Evolutionary conservation across 1,140 invertebrate species (phyloP).

Genomic region (Mylabris phalerata): DNA sequence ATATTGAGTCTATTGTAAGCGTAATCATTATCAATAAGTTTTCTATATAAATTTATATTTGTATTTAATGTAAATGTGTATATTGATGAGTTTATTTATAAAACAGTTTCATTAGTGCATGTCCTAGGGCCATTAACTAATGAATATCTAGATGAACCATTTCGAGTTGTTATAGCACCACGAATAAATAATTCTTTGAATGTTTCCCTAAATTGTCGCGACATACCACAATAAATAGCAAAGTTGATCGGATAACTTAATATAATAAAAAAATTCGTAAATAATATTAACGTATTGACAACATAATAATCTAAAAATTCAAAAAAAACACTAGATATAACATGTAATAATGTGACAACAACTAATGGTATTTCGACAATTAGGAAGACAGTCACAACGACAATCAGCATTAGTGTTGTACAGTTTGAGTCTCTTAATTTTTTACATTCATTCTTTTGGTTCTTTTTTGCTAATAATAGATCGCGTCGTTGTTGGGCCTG

Average conservation of each 20-base stretch:
- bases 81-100: conserved; percentile 48
- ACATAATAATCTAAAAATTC: conserved; percentile 72
- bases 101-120: conserved; percentile 74
- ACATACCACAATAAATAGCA: conserved; percentile 94
- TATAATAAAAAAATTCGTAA: conserved; percentile 88
- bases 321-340: conserved; percentile 65
- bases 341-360: conserved; percentile 77
- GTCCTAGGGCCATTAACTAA: conserved; percentile 72
- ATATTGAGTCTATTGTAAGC: neutral
- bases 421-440: conserved; percentile 81
- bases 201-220: conserved; percentile 85
- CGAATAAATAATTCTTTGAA: conserved; percentile 83
- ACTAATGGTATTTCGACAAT: conserved; percentile 87
- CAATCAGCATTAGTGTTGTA: conserved; percentile 92
- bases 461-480: conserved; percentile 66
- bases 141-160: conserved; percentile 66
- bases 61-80: no score
- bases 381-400: conserved; percentile 86
- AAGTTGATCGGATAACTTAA: conserved; percentile 91
- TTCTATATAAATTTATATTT: neutral
- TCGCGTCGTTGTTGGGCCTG: conserved; percentile 73
- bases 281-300: conserved; percentile 75
- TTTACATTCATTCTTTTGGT: conserved; percentile 75
- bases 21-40: neutral
- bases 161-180: conserved; percentile 52